Percentiles rank a stretch among this genome's conserved stretches.
These are phyloP conservation scores for Pristionchus arcanus DNA, from an alignment of 2,888 invertebrate species.

Conservation along the genomic window DNA sequence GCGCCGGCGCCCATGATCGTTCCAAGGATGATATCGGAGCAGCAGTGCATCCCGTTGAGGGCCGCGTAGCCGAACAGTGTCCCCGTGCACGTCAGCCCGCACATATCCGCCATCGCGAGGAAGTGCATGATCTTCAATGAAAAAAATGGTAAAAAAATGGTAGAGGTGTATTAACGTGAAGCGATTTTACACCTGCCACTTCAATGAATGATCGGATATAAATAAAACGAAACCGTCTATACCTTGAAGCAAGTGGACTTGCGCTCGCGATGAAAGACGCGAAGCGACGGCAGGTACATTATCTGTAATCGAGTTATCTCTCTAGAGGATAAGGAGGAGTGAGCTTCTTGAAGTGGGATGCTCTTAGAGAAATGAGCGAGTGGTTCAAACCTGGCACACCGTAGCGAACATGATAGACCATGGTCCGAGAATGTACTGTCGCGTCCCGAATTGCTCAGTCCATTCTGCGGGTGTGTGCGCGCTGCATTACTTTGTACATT, in stretches of 20 bases:
- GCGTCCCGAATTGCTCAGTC: neutral
- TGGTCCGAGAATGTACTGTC: neutral
- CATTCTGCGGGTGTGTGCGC: neutral
- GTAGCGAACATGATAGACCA: conserved; percentile 24
- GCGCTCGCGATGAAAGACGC: neutral
- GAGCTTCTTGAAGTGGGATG: neutral
- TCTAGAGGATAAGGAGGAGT: neutral
- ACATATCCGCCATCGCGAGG: conserved; percentile 24
- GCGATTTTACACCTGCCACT: too few species aligned
- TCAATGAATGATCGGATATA: too few species aligned
- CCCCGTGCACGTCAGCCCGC: neutral
- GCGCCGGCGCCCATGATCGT: neutral
- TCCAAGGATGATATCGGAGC: neutral
- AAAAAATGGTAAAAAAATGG: too few species aligned
- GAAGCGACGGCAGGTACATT: neutral
- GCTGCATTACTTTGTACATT: neutral
- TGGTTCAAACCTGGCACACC: neutral
- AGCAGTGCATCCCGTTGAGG: neutral
- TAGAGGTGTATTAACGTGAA: too few species aligned
- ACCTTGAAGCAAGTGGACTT: conserved; percentile 11
- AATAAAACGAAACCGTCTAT: too few species aligned
- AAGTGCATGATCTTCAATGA: conserved; percentile 40
- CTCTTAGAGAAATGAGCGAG: too few species aligned
- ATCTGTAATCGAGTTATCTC: neutral
- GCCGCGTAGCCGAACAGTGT: neutral